phyloP scores from a whole-genome alignment of 2,797 vertebrate genomes.

The Bradypodion pumilum region DNA sequence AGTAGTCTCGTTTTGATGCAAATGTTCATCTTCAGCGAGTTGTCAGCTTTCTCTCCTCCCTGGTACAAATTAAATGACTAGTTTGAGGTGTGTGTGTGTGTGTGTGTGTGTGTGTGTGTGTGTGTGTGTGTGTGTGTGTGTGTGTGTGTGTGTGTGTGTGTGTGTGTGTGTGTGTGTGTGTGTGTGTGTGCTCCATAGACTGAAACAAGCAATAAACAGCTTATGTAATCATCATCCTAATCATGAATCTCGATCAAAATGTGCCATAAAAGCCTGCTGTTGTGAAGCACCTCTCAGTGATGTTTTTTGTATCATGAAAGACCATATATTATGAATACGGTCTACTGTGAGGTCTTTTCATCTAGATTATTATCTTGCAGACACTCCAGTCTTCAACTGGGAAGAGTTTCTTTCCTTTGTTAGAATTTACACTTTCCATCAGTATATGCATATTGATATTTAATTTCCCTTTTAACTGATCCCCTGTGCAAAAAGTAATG shows the following conservation, averaged over 20 bases:
- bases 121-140: too few species aligned
- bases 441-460: background rate
- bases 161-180: too few species aligned
- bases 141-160: too few species aligned
- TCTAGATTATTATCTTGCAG: conserved; percentile 34
- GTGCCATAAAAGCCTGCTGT: conserved; percentile 61
- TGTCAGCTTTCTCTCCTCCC: conserved; percentile 56
- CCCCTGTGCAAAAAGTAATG: background rate
- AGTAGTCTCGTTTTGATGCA: conserved; percentile 45
- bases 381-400: conserved; percentile 40
- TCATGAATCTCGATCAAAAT: conserved; percentile 67
- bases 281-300: conserved; percentile 55
- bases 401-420: conserved; percentile 46
- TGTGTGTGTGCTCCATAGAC: conserved; percentile 51
- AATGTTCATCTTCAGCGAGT: conserved; percentile 50
- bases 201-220: conserved; percentile 68
- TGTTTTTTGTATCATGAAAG: conserved; percentile 60
- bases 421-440: conserved; percentile 45
- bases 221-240: conserved; percentile 70
- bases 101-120: too few species aligned
- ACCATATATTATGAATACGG: conserved; percentile 58
- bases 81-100: conserved; percentile 25
- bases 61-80: conserved; percentile 66
- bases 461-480: background rate
- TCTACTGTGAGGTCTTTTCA: conserved; percentile 48